Conservation (phyloP, 1,140 invertebrate species). For the Drosophila baimaii region DNA sequence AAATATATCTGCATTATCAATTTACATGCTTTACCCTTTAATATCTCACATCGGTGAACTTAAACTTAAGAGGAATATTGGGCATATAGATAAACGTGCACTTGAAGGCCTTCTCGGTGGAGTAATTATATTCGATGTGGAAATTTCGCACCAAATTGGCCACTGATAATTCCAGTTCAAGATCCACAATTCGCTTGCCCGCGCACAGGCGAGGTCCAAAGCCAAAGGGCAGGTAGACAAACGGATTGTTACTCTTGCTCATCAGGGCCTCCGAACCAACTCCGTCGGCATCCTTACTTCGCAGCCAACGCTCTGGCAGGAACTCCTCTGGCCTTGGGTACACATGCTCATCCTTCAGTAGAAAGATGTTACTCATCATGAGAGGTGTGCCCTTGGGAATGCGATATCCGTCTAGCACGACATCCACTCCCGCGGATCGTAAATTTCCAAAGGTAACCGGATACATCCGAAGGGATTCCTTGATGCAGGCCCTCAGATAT, state of each 20-base stretch:
- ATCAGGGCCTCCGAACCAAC: slow-evolving; percentile 45
- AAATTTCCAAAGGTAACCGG: slow-evolving; percentile 94
- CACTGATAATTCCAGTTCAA: slow-evolving; percentile 88
- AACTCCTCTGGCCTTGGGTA: slow-evolving; percentile 85
- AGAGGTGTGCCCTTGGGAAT: slow-evolving; percentile 89
- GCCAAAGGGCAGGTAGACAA: slow-evolving; percentile 86
- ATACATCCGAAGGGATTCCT: slow-evolving; percentile 89
- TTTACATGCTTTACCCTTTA: background rate
- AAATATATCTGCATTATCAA: too few species aligned
- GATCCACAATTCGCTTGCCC: slow-evolving; percentile 88
- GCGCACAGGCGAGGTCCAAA: slow-evolving; percentile 86
- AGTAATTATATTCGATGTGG: slow-evolving; percentile 85
- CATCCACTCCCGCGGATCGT: slow-evolving; percentile 89
- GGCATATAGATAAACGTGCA: slow-evolving; percentile 51
- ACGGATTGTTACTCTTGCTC: slow-evolving; percentile 85
- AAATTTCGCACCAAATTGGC: slow-evolving; percentile 87
- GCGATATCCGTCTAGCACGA: slow-evolving; percentile 90
- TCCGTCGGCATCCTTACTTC: slow-evolving; percentile 18
- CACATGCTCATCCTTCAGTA: slow-evolving; percentile 84
- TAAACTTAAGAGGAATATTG: slow-evolving; percentile 64
- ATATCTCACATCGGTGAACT: slow-evolving; percentile 66
- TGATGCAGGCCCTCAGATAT: slow-evolving; percentile 85
- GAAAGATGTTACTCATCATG: slow-evolving; percentile 70
- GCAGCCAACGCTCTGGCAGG: slow-evolving; percentile 87
- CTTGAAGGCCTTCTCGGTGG: slow-evolving; percentile 57